Percentiles rank a stretch among this genome's conserved stretches.
Conservation (phyloP, 2,888 invertebrate species). For the Pristionchus entomophagus region DNA sequence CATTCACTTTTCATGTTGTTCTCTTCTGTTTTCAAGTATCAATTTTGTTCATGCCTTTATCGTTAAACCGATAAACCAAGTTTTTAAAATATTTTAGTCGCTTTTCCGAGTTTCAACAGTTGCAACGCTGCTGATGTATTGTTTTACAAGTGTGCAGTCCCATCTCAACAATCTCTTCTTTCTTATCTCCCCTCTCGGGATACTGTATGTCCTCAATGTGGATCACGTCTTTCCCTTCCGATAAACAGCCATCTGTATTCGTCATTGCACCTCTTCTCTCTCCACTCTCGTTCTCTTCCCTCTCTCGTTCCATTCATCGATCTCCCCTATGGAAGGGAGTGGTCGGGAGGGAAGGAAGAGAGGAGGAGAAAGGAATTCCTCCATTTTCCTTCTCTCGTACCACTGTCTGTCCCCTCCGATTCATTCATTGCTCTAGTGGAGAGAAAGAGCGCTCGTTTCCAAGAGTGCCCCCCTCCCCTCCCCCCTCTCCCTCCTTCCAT, state of each 20-base stretch:
- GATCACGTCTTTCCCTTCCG: background rate
- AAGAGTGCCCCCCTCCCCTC: constrained; percentile 1
- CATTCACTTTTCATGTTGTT: background rate
- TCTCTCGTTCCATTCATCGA: background rate
- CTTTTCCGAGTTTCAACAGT: background rate
- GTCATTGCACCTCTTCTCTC: background rate
- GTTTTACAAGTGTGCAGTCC: too few species aligned
- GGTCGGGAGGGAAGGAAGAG: constrained; percentile 28
- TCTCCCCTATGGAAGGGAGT: constrained; percentile 17
- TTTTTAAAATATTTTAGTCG: background rate
- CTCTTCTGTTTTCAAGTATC: background rate
- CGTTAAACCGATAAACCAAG: background rate
- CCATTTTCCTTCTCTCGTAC: background rate
- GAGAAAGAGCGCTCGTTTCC: constrained; percentile 1
- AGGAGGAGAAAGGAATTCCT: constrained; percentile 5
- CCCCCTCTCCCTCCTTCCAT: background rate
- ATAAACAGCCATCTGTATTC: background rate
- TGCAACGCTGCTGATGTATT: background rate
- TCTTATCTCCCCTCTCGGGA: background rate
- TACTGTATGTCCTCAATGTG: background rate
- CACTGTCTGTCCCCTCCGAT: background rate
- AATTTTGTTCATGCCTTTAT: background rate
- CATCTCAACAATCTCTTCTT: too few species aligned
- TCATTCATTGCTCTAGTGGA: background rate
- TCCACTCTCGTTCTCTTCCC: background rate